A percentile compares a stretch with the other conserved stretches of the same genome.
Evolutionary conservation across 2,888 invertebrate species (phyloP).

Genomic region (Oligia fasciuncula): DNA sequence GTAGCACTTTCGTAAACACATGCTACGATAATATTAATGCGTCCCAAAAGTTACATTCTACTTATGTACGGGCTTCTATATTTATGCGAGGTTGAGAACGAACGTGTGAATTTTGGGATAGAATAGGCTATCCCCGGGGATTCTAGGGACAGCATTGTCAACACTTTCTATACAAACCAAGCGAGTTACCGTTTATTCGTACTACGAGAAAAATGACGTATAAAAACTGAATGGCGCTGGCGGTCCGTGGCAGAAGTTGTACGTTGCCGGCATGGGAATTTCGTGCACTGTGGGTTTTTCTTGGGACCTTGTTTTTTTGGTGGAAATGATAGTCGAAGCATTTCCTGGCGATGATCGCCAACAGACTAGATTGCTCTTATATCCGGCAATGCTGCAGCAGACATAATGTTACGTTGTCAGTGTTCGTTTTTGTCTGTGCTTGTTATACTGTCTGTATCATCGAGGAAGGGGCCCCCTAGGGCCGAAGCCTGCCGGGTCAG

Average conservation of each 20-base stretch:
- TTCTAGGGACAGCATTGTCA: background rate
- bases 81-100: slow-evolving; percentile 14
- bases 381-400: too few relatives aligned
- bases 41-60: slow-evolving; percentile 20
- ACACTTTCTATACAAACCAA: background rate
- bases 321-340: too few relatives aligned
- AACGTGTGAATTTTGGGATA: slow-evolving; percentile 4
- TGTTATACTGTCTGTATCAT: too few relatives aligned
- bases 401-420: too few relatives aligned
- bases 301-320: too few relatives aligned
- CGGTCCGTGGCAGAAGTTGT: background rate
- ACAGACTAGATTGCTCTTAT: too few relatives aligned
- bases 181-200: background rate
- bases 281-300: too few relatives aligned
- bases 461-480: too few relatives aligned
- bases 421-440: too few relatives aligned
- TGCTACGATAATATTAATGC: slow-evolving; percentile 26
- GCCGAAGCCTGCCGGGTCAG: too few relatives aligned
- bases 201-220: background rate
- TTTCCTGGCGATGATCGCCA: too few relatives aligned
- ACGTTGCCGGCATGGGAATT: too few relatives aligned
- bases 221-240: background rate
- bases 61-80: slow-evolving; percentile 14
- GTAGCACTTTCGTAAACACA: slow-evolving; percentile 37
- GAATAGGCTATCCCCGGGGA: background rate